A percentile compares a stretch with the other conserved stretches of the same genome.
phyloP scores from a whole-genome alignment of 2,797 vertebrate genomes.

The Vespertilio murinus region DNA sequence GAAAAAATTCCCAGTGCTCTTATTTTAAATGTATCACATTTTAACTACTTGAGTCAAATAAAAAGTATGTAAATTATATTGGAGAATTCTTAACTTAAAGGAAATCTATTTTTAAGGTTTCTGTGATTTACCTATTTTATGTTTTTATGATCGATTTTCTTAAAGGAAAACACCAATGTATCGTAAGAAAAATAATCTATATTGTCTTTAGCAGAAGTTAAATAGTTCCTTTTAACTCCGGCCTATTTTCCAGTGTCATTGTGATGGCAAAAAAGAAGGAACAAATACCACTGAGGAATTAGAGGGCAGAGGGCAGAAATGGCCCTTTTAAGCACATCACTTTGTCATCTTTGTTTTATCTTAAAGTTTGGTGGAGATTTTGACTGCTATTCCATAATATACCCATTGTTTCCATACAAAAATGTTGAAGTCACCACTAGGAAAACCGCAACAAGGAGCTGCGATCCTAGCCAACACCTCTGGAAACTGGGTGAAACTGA shows the following conservation, averaged over 20 bases:
- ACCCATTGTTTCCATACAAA: not conserved
- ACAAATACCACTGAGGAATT: not conserved
- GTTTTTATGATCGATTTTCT: not conserved
- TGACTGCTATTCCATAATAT: not conserved
- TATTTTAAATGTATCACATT: slow-evolving; percentile 12
- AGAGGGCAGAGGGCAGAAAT: not conserved
- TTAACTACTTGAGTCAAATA: not conserved
- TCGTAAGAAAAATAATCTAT: not conserved
- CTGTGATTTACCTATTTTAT: not conserved
- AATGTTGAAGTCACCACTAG: not conserved
- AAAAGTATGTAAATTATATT: not conserved
- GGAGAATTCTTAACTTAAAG: not conserved
- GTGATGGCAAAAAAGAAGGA: not conserved
- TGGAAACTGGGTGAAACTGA: not conserved
- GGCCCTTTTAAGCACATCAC: not conserved
- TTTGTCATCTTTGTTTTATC: not conserved
- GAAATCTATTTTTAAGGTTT: not conserved
- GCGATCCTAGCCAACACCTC: not conserved
- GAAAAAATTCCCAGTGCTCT: not conserved
- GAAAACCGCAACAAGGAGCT: not conserved
- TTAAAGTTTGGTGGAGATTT: not conserved
- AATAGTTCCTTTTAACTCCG: not conserved
- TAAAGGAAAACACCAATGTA: not conserved
- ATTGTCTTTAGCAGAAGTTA: not conserved
- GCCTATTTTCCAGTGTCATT: not conserved